These are phyloP conservation scores for Diprion similis DNA, from an alignment of 1,140 invertebrate species.

Conservation along the genomic window DNA sequence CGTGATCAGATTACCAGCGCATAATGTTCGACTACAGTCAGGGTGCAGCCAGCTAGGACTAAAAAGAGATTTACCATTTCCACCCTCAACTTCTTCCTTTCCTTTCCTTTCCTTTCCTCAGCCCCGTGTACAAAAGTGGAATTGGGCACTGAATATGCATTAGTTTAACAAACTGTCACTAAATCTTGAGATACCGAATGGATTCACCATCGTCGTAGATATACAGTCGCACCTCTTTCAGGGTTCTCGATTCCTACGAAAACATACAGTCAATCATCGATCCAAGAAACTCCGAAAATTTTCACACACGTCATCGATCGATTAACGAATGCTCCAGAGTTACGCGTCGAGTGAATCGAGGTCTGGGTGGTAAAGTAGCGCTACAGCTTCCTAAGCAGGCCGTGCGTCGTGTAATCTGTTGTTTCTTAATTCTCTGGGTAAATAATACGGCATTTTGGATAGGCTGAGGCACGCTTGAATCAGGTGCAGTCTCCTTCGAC, in stretches of 20 bases:
- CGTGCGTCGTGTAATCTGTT: neutral
- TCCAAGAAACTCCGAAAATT: no score
- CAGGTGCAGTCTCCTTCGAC: neutral
- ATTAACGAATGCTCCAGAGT: no score
- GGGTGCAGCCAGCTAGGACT: neutral
- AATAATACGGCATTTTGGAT: neutral
- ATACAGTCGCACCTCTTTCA: no score
- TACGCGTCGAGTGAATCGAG: no score
- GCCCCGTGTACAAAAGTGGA: neutral
- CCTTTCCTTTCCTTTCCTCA: constrained; percentile 2
- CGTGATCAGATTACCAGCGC: constrained; percentile 13
- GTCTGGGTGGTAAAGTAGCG: no score
- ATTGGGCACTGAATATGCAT: constrained; percentile 9
- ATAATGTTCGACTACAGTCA: constrained; percentile 5
- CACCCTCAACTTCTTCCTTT: constrained; percentile 4
- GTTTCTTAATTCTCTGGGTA: neutral
- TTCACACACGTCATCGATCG: no score
- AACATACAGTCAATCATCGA: no score
- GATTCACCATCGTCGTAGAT: neutral
- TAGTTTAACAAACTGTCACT: neutral
- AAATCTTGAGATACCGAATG: neutral
- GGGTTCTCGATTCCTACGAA: no score
- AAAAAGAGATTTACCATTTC: constrained; percentile 13
- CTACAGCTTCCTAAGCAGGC: neutral
- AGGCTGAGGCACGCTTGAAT: neutral